Base-by-base conservation (phyloP, 2,888 invertebrate genomes). In the Dorcus hopei region DNA sequence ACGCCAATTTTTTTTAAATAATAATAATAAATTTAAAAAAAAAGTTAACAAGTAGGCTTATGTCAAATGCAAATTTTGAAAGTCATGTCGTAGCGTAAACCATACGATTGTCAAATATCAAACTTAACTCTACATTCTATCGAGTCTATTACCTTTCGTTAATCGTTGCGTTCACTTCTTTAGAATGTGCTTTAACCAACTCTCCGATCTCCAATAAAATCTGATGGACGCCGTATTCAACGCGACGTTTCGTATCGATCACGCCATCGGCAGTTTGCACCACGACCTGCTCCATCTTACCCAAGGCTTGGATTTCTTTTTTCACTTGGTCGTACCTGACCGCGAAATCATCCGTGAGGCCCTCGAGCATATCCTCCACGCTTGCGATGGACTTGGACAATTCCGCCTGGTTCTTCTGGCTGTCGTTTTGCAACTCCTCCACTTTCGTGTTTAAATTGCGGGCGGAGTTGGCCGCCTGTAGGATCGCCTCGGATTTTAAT, bases 171-270 rank as follows among this genome's bases (percentile, higher is more conserved):
- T 89, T 89, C 42, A 93, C 79, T 43, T 83, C 85, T 53, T 81
- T 81, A 11, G 87, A 82, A 71, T 89, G 87, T 8, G 81, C 78
- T 69, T 85, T 86, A 40, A 93, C 80, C 39, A 90, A 78, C 58
- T 88, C 87, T 3, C 86, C 84, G 49, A 94, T 82, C 74, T 93
- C 92, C 50, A 87, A 78, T 39, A 92, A 79, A 61, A 94, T 90
- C 76, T 92, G 90, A 70, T 91, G 88, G 0, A 93, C 88, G 5
- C 91, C 91, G 69, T 91, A 93, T 72, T 94, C 93, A 9, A 95
- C 85, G 45, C 91, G 84, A 53, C 91, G 86, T 77, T 92, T 94
- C 1, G 89, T 91, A 59, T 92, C 91, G 71, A 92, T 76, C 38
- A 93, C 91, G 72, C 90, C 88, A 78, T 94, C 93, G 0, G 92